Percentiles rank a stretch among this genome's conserved stretches.
These are phyloP conservation scores for Typhlomys cinereus DNA, from an alignment of 2,113 vertebrate species.

Conservation along the genomic window DNA sequence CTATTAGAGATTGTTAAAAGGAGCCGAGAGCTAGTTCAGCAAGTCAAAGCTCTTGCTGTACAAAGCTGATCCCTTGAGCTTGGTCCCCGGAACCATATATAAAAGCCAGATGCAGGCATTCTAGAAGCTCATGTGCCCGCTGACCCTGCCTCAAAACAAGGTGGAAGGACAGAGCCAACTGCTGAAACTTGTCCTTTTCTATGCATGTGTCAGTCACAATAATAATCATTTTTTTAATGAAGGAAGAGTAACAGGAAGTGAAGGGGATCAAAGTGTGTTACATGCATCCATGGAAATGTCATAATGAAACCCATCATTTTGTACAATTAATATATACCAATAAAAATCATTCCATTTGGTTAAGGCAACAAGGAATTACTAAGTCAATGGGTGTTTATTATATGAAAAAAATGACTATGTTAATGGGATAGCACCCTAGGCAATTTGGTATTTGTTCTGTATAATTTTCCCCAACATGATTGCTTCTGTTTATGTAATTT, in stretches of 20 bases:
- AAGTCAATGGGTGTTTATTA: neutral
- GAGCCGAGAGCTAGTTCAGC: no score
- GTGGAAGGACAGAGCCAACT: no score
- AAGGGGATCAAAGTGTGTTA: neutral
- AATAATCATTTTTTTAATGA: no score
- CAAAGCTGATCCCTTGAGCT: no score
- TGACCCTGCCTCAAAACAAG: no score
- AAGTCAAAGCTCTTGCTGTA: no score
- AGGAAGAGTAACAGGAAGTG: neutral
- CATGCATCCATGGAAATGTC: neutral
- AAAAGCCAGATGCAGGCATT: no score
- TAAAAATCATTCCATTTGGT: conserved; percentile 4
- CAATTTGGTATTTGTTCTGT: neutral
- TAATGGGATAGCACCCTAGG: neutral
- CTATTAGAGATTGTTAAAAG: neutral
- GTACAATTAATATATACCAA: neutral
- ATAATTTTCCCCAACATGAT: neutral
- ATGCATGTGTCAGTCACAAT: no score
- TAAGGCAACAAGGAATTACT: neutral
- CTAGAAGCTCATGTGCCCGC: no score
- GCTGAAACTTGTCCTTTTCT: no score
- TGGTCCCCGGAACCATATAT: no score
- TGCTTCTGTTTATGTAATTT: neutral
- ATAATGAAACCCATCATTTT: neutral
- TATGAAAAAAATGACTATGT: neutral